Base-by-base conservation (phyloP, 92 coral and sea anemone genomes). In the Porites rus region DNA sequence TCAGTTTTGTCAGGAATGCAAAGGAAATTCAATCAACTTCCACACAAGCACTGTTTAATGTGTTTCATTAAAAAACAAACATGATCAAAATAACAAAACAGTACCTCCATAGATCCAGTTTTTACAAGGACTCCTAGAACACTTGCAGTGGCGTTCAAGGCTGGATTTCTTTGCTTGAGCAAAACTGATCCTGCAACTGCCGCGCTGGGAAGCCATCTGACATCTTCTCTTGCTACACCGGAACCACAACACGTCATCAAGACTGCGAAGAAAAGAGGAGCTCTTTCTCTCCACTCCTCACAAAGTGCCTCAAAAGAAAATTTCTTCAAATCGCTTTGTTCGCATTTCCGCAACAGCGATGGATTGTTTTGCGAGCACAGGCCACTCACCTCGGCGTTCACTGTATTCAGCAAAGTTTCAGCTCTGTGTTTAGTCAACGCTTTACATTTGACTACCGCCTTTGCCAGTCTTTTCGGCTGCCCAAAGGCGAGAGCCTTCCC, bases 231-330 rank as follows among this genome's bases (percentile, higher is more conserved):
- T 74, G 56, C 14, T 65, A 10, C n/a, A 6, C 21, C 16, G 25
- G 86, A 78, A 38, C 69, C 51, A 68, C 86, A 65, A 50, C 84
- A 79, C 18, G 88, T 59, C 53, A 86, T 38, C 0, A 92, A 85
- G 50, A 92, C 90, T 7, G 93, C 72, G 65, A 84, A 92, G 65
- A 92, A 90, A 2, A 90, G 31, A 11, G 95, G 95, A 24, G 95
- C 93, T 69, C 95, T 85, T 81, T 79, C 68, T 76, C 70, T 81
- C 95, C 93, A 92, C 65, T 92, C 95, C 1, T 66, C 78, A 43
- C 95, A 92, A 25, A 92, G 58, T 6, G 77, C 16, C 51, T 73
- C 31, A 79, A 89, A 62, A 50, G 78, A 84, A 56, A 56, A 92
- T 3, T 92, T 89, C 2, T 77, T 14, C 6, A 92, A 77, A 25